phyloP scores from a whole-genome alignment of 2,888 invertebrate genomes.

The Caenorhabditis uteleia region DNA sequence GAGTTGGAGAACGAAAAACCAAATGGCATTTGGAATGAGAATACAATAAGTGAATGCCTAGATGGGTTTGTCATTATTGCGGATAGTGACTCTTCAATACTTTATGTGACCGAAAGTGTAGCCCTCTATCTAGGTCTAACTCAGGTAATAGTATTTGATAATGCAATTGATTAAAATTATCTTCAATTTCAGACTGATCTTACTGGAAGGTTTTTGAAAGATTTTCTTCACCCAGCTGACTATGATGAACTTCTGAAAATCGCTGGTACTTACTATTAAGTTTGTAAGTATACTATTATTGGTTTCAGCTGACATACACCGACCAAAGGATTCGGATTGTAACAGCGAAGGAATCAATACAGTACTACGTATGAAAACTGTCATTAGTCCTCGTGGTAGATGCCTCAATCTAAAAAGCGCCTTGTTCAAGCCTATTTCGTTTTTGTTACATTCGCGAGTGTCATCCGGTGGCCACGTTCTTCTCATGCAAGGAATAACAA shows the following conservation, averaged over 20 bases:
- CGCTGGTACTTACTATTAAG: no score
- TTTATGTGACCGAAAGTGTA: conserved; percentile 90
- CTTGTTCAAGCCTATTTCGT: conserved; percentile 78
- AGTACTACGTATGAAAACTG: conserved; percentile 88
- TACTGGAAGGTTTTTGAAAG: conserved; percentile 90
- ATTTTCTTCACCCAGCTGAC: conserved; percentile 93
- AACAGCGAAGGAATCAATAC: conserved; percentile 22
- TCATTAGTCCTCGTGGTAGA: conserved; percentile 88
- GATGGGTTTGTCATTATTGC: conserved; percentile 89
- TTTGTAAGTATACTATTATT: neutral
- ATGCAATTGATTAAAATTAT: neutral
- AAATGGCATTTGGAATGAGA: conserved; percentile 53
- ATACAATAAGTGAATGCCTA: conserved; percentile 71
- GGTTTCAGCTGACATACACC: conserved; percentile 10
- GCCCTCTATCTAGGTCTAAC: conserved; percentile 87
- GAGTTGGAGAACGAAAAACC: conserved; percentile 14
- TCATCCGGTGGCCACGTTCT: conserved; percentile 51
- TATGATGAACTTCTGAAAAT: conserved; percentile 81
- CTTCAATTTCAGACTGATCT: conserved; percentile 81
- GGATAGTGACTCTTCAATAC: conserved; percentile 87
- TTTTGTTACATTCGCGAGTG: conserved; percentile 48
- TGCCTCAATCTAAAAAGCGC: conserved; percentile 94
- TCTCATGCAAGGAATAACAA: conserved; percentile 56
- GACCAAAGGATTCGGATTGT: conserved; percentile 10
- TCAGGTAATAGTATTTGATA: conserved; percentile 76